Conservation (phyloP, 2,888 invertebrate genomes). For the Nomada ferruginata region DNA sequence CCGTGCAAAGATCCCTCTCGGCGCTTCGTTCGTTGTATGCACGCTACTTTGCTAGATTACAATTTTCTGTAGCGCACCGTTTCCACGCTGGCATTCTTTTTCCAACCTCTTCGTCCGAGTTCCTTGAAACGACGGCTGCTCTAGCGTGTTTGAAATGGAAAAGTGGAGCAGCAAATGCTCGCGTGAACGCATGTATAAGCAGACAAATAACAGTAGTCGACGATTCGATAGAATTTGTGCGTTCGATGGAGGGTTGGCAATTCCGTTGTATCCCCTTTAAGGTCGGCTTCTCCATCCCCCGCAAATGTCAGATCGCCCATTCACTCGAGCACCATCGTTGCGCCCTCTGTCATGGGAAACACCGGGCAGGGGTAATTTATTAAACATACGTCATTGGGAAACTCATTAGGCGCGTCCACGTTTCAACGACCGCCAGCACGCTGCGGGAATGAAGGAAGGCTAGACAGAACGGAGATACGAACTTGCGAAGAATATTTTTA, state of each 20-base stretch:
- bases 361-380: conserved; percentile 42
- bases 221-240: background rate
- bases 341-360: conserved; percentile 34
- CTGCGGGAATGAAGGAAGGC: background rate
- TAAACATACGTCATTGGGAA: conserved; percentile 36
- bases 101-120: background rate
- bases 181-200: background rate
- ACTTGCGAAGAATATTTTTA: too few relatives aligned
- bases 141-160: background rate
- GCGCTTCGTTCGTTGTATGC: background rate
- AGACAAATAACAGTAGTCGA: background rate
- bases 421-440: background rate
- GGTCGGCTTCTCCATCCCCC: conserved; percentile 46
- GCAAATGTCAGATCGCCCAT: conserved; percentile 59
- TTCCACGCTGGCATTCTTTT: too few relatives aligned
- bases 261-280: conserved; percentile 68
- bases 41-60: too few relatives aligned
- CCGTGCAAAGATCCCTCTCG: background rate
- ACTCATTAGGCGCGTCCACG: conserved; percentile 33
- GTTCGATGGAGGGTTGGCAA: conserved; percentile 24
- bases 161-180: background rate
- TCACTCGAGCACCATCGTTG: conserved; percentile 48
- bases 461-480: too few relatives aligned
- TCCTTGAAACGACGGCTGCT: background rate
- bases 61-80: too few relatives aligned